A percentile compares a stretch with the other conserved stretches of the same genome.
phyloP scores from a whole-genome alignment of 2,888 invertebrate genomes.

The Bombyx huttoni region DNA sequence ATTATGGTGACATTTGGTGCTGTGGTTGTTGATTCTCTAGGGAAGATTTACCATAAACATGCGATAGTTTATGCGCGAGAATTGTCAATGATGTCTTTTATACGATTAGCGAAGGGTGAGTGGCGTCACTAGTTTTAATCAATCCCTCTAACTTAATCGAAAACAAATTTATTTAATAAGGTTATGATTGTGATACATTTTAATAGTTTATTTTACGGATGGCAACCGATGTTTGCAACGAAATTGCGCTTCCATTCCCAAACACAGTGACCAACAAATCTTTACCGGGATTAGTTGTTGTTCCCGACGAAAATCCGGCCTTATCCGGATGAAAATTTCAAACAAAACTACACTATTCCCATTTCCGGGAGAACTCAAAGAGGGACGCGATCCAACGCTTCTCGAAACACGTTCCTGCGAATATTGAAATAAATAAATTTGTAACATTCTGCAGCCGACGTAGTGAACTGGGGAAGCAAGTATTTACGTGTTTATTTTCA shows the following conservation, averaged over 20 bases:
- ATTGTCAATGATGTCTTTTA: too few species aligned
- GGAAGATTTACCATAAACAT: too few species aligned
- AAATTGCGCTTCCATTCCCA: neutral
- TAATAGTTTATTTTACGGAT: neutral
- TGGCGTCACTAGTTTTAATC: too few species aligned
- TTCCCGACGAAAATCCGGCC: constrained; percentile 1
- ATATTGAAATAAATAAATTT: constrained; percentile 7
- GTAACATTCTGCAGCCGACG: constrained; percentile 3
- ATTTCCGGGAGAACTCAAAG: constrained; percentile 2
- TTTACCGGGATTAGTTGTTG: constrained; percentile 1
- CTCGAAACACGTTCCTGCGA: constrained; percentile 3
- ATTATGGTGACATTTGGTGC: too few species aligned
- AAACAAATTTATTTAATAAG: too few species aligned
- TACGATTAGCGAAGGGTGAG: too few species aligned
- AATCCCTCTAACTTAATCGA: too few species aligned
- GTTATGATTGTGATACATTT: too few species aligned
- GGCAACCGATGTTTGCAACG: neutral
- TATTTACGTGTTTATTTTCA: neutral
- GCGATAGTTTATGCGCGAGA: too few species aligned
- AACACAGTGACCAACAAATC: neutral
- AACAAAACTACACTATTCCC: constrained; percentile 5
- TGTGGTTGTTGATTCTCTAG: too few species aligned
- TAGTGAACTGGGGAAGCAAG: neutral
- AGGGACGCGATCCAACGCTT: constrained; percentile 2
- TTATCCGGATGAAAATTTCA: neutral